Conservation (phyloP, 2,113 vertebrate genomes). For the Siniperca chuatsi region DNA sequence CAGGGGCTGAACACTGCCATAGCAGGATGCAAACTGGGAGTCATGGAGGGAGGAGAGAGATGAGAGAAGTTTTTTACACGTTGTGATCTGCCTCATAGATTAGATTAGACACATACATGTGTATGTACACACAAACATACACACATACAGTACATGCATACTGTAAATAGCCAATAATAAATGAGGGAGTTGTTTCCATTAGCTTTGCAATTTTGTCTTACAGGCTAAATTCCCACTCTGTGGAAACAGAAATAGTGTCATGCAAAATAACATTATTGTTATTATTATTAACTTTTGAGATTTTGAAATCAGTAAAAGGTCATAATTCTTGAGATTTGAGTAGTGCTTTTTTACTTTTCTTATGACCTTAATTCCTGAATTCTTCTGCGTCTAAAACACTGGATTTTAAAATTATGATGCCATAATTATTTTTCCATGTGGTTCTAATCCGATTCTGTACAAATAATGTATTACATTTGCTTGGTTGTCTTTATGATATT, state of each 20-base stretch:
- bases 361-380: background rate
- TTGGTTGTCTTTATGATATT: background rate
- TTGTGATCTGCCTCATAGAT: background rate
- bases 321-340: background rate
- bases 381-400: background rate
- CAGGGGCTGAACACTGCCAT: constrained; percentile 66
- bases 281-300: background rate
- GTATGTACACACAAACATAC: background rate
- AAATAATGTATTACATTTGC: background rate
- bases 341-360: background rate
- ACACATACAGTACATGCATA: background rate
- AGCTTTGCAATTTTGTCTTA: background rate
- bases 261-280: background rate
- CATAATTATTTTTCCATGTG: background rate
- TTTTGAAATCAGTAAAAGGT: background rate
- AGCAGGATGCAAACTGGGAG: constrained; percentile 84
- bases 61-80: background rate
- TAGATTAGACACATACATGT: background rate
- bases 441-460: background rate
- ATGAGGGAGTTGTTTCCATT: background rate
- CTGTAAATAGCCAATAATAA: background rate
- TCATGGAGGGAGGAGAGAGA: background rate
- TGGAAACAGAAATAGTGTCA: background rate
- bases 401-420: background rate
- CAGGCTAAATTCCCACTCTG: background rate